Evolutionary conservation across 64 coral and sea anemone species (phyloP), one percentile per base, ranked within the genome.

Genomic region (Acropora tenuis): DNA sequence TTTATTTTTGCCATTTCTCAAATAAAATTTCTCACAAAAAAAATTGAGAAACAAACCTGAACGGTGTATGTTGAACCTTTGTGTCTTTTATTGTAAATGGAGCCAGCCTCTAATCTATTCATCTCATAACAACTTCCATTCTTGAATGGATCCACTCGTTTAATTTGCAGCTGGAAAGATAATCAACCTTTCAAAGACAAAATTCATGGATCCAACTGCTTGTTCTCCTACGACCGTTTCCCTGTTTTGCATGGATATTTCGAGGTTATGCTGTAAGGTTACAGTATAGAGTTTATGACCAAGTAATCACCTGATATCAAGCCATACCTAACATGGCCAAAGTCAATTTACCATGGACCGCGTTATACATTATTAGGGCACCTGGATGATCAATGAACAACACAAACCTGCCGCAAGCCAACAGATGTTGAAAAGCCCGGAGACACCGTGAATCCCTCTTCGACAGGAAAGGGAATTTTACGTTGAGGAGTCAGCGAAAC

Each of bases 361-460:
- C 59, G 8, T 12, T 63, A 3, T 63, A 13, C 16, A 13, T 2
- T 63, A 11, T 63, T 13, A 63, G 16, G 13, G 59, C 59, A 63
- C 7, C 15, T 13, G 11, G 10, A 63, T 2, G 10, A 63, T 15
- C 7, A 63, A 63, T 3, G 15, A 66, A 65, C 9, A 20, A 47
- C 1, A 1, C 48, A 42, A 74, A 95, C 96, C 90, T 90, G 87
- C 61, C 93, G 69, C 7, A 95, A 72, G 43, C 93, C 96, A 88
- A 95, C 84, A 72, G 93, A 90, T 7, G 96, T 91, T 74, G 90
- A 73, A 77, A 87, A 63, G 10, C 96, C 96, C 13, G 96, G 96
- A 5, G 82, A 87, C 5, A 98, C 93, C 11, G 83, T 87, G 55
- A 93, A 90, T 19, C 96, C 96, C 41, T 98, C 89, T 18, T 94